Conservation (phyloP, 2,888 invertebrate genomes). For the Lapara coniferarum region DNA sequence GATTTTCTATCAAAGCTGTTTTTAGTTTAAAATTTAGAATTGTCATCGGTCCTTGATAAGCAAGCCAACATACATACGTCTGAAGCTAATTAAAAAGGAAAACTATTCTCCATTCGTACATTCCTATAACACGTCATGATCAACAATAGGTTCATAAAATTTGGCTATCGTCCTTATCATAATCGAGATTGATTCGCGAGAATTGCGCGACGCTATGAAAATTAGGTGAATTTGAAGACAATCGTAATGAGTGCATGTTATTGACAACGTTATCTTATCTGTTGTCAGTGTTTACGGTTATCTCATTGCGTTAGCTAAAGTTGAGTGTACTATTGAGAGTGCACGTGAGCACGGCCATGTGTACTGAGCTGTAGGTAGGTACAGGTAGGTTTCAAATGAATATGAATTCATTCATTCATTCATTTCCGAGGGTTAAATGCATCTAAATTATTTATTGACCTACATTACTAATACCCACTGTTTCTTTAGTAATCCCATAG, state of each 20-base stretch:
- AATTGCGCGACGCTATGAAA: neutral
- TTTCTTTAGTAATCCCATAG: too few relatives aligned
- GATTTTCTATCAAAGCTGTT: too few relatives aligned
- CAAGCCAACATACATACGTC: too few relatives aligned
- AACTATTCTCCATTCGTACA: too few relatives aligned
- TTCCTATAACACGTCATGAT: too few relatives aligned
- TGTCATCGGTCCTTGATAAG: too few relatives aligned
- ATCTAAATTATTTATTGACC: too few relatives aligned
- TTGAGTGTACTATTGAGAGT: constrained; percentile 30
- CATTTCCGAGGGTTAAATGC: too few relatives aligned
- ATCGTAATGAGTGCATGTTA: constrained; percentile 3
- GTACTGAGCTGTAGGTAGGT: neutral
- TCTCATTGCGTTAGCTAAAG: constrained; percentile 38
- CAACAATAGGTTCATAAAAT: neutral
- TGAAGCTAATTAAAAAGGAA: too few relatives aligned
- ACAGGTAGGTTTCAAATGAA: neutral
- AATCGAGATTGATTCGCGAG: neutral
- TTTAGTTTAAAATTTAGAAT: too few relatives aligned
- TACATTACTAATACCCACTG: too few relatives aligned
- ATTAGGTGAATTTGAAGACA: constrained; percentile 4
- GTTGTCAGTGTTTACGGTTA: constrained; percentile 27
- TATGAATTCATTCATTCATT: too few relatives aligned
- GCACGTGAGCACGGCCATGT: neutral
- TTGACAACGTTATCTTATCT: constrained; percentile 31
- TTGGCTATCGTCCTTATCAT: neutral